Evolutionary conservation across 1,140 invertebrate species (phyloP).

Genomic region (Meloidogyne floridensis): DNA sequence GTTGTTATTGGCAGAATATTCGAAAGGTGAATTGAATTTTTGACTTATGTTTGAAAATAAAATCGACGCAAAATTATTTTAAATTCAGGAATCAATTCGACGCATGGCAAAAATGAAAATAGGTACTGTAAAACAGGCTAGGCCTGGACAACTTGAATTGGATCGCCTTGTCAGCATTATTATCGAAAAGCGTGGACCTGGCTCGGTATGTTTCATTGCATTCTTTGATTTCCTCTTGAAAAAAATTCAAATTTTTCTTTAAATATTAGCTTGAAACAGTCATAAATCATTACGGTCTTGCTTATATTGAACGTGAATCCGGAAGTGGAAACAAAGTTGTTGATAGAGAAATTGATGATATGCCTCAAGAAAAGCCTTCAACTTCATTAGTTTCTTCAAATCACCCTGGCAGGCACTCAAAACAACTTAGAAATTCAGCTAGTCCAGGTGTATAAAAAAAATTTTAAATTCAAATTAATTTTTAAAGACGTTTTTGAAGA

Average conservation of each 20-base stretch:
- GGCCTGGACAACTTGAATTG: constrained; percentile 22
- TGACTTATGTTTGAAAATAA: not conserved
- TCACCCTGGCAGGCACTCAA: not conserved
- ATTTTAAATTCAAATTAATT: not conserved
- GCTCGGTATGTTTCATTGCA: not conserved
- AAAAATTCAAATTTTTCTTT: too few species aligned
- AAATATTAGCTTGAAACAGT: not conserved
- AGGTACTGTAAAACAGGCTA: not conserved
- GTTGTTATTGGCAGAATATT: constrained; percentile 35
- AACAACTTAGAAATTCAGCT: not conserved
- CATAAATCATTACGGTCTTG: not conserved
- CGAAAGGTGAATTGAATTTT: constrained; percentile 13
- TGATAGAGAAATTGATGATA: not conserved
- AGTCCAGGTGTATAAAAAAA: not conserved
- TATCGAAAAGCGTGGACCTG: constrained; percentile 12
- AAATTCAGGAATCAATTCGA: constrained; percentile 27
- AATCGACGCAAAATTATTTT: not conserved
- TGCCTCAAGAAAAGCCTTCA: not conserved
- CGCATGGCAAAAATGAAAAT: constrained; percentile 18
- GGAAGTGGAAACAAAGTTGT: not conserved
- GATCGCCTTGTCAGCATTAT: constrained; percentile 25
- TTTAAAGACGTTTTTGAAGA: constrained; percentile 1
- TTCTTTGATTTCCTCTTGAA: too few species aligned
- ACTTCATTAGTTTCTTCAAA: not conserved
- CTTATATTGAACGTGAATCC: not conserved